These are phyloP conservation scores for Drosophila fulvimacula DNA, from an alignment of 2,888 invertebrate genomes.

Conservation along the genomic window DNA sequence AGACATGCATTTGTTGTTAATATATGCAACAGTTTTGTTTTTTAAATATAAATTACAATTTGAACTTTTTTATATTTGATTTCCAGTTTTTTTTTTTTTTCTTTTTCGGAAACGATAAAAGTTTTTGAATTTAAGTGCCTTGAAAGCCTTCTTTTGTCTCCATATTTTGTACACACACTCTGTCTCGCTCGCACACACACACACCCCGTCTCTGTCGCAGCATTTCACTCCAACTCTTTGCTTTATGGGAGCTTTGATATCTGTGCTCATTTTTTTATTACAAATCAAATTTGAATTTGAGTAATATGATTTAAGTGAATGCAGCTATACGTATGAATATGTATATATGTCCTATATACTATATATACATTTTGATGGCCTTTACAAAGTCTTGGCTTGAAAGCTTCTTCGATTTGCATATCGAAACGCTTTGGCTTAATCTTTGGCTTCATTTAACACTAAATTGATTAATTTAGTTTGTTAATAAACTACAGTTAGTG, in stretches of 20 bases:
- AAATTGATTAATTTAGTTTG: slow-evolving; percentile 19
- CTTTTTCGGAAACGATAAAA: slow-evolving; percentile 12
- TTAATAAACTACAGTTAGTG: neutral
- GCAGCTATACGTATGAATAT: slow-evolving; percentile 4
- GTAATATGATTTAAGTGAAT: slow-evolving; percentile 60
- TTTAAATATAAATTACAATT: slow-evolving; percentile 58
- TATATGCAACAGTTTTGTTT: slow-evolving; percentile 43
- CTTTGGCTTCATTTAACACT: slow-evolving; percentile 28
- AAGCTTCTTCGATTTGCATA: slow-evolving; percentile 64
- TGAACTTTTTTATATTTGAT: slow-evolving; percentile 38
- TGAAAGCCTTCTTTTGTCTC: slow-evolving; percentile 22
- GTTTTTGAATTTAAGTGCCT: slow-evolving; percentile 17
- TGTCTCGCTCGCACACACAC: too few species aligned
- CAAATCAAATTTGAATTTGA: slow-evolving; percentile 64
- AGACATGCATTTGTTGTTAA: slow-evolving; percentile 2
- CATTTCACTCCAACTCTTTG: neutral
- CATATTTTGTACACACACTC: neutral
- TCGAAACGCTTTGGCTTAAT: slow-evolving; percentile 10
- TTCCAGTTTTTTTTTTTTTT: slow-evolving; percentile 54
- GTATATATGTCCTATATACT: slow-evolving; percentile 11
- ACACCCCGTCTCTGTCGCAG: neutral
- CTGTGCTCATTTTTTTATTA: slow-evolving; percentile 54
- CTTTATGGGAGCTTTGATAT: slow-evolving; percentile 1
- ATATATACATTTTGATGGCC: neutral
- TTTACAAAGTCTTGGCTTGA: slow-evolving; percentile 54